phyloP scores from a whole-genome alignment of 2,888 invertebrate genomes.

The Ormyrus thymus region DNA sequence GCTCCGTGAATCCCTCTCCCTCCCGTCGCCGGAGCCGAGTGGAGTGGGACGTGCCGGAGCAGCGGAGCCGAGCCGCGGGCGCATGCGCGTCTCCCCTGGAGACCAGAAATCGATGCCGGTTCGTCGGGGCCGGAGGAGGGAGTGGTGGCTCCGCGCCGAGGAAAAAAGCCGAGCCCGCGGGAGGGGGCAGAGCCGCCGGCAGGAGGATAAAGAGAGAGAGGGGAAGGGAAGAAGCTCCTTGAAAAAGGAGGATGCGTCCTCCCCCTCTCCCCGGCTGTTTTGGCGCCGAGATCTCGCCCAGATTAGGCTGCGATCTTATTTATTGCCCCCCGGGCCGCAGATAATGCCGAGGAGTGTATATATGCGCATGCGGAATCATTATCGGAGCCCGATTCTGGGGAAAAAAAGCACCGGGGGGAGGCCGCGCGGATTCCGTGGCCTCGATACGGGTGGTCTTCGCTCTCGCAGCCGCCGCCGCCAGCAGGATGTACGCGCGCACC shows the following conservation, averaged over 20 bases:
- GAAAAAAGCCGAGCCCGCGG: background rate
- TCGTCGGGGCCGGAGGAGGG: constrained; percentile 46
- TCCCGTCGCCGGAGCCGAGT: background rate
- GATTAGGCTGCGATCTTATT: constrained; percentile 49
- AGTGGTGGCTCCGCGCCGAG: constrained; percentile 23
- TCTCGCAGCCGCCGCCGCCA: background rate
- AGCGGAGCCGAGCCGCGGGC: constrained; percentile 9
- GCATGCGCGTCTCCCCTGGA: constrained; percentile 50
- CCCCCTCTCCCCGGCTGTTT: constrained; percentile 38
- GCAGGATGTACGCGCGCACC: constrained; percentile 27
- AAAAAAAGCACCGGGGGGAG: constrained; percentile 13
- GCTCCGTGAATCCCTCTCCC: background rate
- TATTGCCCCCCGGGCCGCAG: constrained; percentile 42
- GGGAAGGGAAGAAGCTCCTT: constrained; percentile 24
- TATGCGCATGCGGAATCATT: constrained; percentile 28
- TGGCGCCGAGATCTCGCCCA: constrained; percentile 41
- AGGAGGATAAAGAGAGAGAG: constrained; percentile 26
- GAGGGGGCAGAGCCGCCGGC: background rate
- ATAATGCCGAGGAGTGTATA: constrained; percentile 12
- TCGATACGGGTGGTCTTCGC: constrained; percentile 53
- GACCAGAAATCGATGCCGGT: constrained; percentile 56
- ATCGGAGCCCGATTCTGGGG: constrained; percentile 37
- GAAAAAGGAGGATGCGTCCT: constrained; percentile 31
- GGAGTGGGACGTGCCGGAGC: constrained; percentile 48
- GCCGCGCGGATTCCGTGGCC: constrained; percentile 26